Evolutionary conservation across 2,888 invertebrate genomes (phyloP).

Genomic region (Epirrhoe alternata): DNA sequence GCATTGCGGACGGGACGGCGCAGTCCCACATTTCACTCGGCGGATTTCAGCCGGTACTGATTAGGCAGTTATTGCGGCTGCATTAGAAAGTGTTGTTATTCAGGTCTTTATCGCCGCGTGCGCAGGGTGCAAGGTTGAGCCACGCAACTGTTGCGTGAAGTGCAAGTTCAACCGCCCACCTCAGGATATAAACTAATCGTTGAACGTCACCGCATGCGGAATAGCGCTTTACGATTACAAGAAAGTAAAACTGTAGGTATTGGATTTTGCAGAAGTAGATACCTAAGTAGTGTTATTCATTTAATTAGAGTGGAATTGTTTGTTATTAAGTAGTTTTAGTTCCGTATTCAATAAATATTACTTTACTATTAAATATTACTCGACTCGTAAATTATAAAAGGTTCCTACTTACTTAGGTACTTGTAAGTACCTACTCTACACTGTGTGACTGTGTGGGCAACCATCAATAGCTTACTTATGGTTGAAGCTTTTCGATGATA

Average conservation of each 20-base stretch:
- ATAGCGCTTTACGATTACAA: conserved; percentile 59
- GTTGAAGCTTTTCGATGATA: too few relatives aligned
- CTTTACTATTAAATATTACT: too few relatives aligned
- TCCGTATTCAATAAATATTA: too few relatives aligned
- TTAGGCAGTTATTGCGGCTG: conserved; percentile 44
- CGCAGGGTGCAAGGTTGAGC: conserved; percentile 61
- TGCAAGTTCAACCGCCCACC: conserved; percentile 52
- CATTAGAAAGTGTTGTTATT: conserved; percentile 48
- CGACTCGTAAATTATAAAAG: too few relatives aligned
- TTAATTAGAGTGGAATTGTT: conserved; percentile 13
- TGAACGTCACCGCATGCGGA: conserved; percentile 59
- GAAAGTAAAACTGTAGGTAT: conserved; percentile 71
- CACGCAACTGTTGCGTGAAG: conserved; percentile 44
- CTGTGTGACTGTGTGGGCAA: too few relatives aligned
- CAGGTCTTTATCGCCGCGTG: conserved; percentile 55
- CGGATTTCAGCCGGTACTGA: conserved; percentile 57
- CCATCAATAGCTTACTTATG: too few relatives aligned
- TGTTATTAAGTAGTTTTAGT: too few relatives aligned
- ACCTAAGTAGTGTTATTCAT: conserved; percentile 12
- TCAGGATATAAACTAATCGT: conserved; percentile 54
- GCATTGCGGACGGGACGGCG: conserved; percentile 57
- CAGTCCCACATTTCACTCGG: conserved; percentile 71
- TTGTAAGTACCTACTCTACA: too few relatives aligned
- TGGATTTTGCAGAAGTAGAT: conserved; percentile 51
- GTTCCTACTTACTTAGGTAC: too few relatives aligned